phyloP scores from a whole-genome alignment of 2,797 vertebrate genomes.

The Chrysolophus pictus region DNA sequence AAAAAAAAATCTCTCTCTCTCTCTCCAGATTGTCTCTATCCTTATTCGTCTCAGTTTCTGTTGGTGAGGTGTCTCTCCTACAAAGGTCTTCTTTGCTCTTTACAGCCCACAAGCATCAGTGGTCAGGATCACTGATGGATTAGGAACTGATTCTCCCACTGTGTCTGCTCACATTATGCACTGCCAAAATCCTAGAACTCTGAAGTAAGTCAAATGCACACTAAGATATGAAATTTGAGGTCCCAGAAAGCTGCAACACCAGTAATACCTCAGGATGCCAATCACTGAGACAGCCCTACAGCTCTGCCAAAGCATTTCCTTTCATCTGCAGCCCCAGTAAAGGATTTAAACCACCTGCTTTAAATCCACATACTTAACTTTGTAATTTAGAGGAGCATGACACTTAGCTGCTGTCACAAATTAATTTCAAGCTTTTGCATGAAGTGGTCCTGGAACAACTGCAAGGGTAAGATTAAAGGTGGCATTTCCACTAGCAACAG shows the following conservation, averaged over 20 bases:
- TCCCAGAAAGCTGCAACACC: not conserved
- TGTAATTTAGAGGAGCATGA: not conserved
- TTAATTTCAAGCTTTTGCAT: not conserved
- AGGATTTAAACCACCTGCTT: slow-evolving; percentile 23
- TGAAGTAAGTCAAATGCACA: not conserved
- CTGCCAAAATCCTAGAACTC: not conserved
- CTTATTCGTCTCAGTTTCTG: not conserved
- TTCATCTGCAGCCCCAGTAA: not conserved
- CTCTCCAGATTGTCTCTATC: not conserved
- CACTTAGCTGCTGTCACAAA: not conserved
- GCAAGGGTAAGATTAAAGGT: not conserved
- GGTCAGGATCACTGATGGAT: not conserved
- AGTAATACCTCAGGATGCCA: not conserved
- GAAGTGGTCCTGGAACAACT: not conserved
- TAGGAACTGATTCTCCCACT: not conserved
- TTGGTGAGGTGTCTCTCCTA: not conserved
- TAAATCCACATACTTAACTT: slow-evolving; percentile 34
- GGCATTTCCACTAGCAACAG: not conserved
- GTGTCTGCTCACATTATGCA: not conserved
- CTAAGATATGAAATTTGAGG: not conserved
- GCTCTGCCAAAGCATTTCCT: slow-evolving; percentile 7
- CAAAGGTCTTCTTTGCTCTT: not conserved
- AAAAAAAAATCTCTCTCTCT: not conserved
- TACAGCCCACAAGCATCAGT: not conserved
- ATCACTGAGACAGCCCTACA: not conserved